Evolutionary conservation across 1,140 invertebrate genomes (phyloP), one percentile per base, ranked within the genome.

Genomic region (Euura saliciscinereae): DNA sequence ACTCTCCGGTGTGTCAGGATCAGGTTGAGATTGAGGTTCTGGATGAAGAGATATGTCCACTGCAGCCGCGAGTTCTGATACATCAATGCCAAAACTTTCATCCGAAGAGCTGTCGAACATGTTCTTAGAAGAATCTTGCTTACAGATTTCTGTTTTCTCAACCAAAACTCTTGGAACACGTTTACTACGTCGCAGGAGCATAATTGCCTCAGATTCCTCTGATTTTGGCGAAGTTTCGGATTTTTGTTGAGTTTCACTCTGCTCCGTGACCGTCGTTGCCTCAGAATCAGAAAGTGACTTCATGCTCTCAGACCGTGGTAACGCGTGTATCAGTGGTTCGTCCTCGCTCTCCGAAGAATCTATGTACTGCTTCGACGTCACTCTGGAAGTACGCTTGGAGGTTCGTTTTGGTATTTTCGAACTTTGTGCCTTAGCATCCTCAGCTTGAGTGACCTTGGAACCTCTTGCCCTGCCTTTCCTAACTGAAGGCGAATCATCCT

Each of bases 21-120:
- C 71, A 7, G 45, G 13, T 44, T 6, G 42, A 59, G 13, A 6
- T 44, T 72, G 74, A 51, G 73, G 75, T 42, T 84, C 82, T 2
- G 77, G 78, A 72, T 78, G 82, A 43, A 83, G 73, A 7, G 84
- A 84, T n/a, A 82, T 84, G 43, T 86, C 86, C 0, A 83, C 82
- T 10, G 79, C 76, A 0, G 79, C 78, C 1, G 79, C 78, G 44
- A 82, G 68, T 13, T 82, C 82, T 4, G 82, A 81, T 0, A 81
- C 77, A 70, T 87, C 85, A 42, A 84, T 79, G 0, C 77, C 80
- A 8, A 85, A 84, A 73, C 83, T 86, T 43, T 86, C 85, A 44
- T 87, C 85, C 0, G 86, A 88, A 0, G 85, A 87, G 46, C 80
- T 83, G 43, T 87, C 84, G 11, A 84, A 85, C 69, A 82, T 80